Conservation (phyloP, 2,113 vertebrate species). For the Dasyprocta punctata region DNA sequence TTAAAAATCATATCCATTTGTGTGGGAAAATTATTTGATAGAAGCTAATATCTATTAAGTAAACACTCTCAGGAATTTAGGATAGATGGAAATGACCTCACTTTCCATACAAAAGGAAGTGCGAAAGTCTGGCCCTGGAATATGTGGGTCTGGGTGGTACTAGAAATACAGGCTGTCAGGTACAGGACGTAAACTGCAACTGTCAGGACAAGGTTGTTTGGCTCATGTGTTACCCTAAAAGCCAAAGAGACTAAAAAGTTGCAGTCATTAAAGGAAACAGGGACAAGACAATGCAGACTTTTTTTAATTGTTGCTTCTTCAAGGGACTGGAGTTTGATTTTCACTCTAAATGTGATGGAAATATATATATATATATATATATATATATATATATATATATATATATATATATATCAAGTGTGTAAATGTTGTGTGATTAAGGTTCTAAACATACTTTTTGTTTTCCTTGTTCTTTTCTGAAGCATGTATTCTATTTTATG, state of each 20-base stretch:
- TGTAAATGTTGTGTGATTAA: background rate
- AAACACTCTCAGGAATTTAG: background rate
- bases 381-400: background rate
- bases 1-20: background rate
- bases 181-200: background rate
- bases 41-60: background rate
- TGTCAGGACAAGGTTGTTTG: background rate
- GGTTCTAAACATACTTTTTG: background rate
- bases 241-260: background rate
- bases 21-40: background rate
- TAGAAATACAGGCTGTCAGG: background rate
- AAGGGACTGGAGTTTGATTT: background rate
- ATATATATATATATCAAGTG: background rate
- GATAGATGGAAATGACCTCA: background rate
- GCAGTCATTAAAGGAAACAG: background rate
- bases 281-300: background rate
- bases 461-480: fast-evolving
- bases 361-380: background rate
- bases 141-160: too few relatives aligned
- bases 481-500: background rate
- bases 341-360: background rate
- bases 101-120: background rate
- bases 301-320: background rate
- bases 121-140: background rate
- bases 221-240: background rate